Evolutionary conservation across 2,797 vertebrate species (phyloP).

Genomic region (Sarcophilus harrisii): DNA sequence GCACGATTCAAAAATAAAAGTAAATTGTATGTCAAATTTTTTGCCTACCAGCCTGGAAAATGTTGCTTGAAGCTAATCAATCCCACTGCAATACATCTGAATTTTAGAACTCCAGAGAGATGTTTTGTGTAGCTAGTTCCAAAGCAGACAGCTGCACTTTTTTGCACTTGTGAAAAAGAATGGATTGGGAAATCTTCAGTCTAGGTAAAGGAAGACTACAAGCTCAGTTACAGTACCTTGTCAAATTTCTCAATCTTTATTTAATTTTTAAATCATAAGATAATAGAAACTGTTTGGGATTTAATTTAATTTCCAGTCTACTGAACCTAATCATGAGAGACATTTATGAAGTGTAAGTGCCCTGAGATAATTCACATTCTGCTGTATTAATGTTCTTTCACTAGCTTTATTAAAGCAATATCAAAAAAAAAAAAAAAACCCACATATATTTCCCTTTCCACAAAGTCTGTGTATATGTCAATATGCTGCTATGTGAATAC

Average conservation of each 20-base stretch:
- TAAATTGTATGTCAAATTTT: background rate
- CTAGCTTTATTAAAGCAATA: background rate
- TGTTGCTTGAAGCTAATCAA: background rate
- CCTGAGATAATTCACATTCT: background rate
- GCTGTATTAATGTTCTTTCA: constrained; percentile 16
- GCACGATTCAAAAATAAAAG: constrained; percentile 8
- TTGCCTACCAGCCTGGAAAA: constrained; percentile 11
- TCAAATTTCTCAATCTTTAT: constrained; percentile 10
- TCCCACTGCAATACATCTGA: constrained; percentile 12
- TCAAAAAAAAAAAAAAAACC: background rate
- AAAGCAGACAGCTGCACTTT: background rate
- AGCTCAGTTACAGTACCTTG: background rate
- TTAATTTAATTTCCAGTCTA: background rate
- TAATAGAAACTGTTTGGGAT: background rate
- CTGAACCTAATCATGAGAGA: constrained; percentile 1
- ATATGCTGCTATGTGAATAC: constrained; percentile 8
- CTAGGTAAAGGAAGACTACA: background rate
- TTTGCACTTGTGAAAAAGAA: constrained; percentile 26
- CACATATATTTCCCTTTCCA: background rate
- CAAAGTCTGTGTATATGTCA: background rate
- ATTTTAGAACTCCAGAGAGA: background rate
- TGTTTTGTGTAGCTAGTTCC: background rate
- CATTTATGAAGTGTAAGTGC: background rate
- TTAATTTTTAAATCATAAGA: background rate
- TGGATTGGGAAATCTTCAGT: constrained; percentile 1